Evolutionary conservation across 2,888 invertebrate species (phyloP).

Genomic region (Drosophila tanythrix): DNA sequence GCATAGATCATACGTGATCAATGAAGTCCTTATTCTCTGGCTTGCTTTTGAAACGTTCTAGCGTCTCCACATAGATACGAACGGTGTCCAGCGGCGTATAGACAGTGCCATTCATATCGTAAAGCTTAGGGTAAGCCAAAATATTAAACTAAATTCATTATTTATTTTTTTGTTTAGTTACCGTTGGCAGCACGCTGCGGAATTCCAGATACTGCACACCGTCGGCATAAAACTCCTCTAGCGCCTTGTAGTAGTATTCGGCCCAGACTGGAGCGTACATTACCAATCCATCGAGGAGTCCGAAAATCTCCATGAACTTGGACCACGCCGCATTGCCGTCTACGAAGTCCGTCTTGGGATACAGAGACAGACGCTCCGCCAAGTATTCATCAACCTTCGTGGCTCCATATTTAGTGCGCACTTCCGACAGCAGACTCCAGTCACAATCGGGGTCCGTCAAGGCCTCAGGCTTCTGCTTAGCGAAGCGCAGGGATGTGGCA

Average conservation of each 20-base stretch:
- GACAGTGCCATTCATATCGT: slow-evolving; percentile 88
- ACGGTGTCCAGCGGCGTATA: slow-evolving; percentile 87
- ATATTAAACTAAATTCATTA: background rate
- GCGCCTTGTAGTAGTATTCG: slow-evolving; percentile 88
- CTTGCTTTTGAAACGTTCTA: slow-evolving; percentile 86
- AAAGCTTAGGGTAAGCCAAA: slow-evolving; percentile 83
- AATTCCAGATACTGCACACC: slow-evolving; percentile 90
- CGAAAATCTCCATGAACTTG: slow-evolving; percentile 87
- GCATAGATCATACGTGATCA: slow-evolving; percentile 89
- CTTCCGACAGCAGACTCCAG: slow-evolving; percentile 73
- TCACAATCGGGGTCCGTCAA: slow-evolving; percentile 48
- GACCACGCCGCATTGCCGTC: slow-evolving; percentile 87
- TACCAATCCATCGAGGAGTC: slow-evolving; percentile 86
- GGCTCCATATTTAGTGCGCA: slow-evolving; percentile 62
- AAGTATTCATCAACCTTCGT: slow-evolving; percentile 86
- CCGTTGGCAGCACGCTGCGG: slow-evolving; percentile 87
- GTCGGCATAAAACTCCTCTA: slow-evolving; percentile 88
- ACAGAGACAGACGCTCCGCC: slow-evolving; percentile 86
- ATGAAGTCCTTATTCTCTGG: slow-evolving; percentile 87
- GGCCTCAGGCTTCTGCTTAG: slow-evolving; percentile 56
- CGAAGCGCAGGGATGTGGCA: slow-evolving; percentile 59
- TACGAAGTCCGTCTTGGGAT: slow-evolving; percentile 86
- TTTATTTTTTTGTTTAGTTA: slow-evolving; percentile 39
- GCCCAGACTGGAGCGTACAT: slow-evolving; percentile 88
- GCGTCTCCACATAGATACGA: slow-evolving; percentile 86